These are phyloP conservation scores for Polietes domitor DNA, from an alignment of 2,888 invertebrate species.

Conservation along the genomic window DNA sequence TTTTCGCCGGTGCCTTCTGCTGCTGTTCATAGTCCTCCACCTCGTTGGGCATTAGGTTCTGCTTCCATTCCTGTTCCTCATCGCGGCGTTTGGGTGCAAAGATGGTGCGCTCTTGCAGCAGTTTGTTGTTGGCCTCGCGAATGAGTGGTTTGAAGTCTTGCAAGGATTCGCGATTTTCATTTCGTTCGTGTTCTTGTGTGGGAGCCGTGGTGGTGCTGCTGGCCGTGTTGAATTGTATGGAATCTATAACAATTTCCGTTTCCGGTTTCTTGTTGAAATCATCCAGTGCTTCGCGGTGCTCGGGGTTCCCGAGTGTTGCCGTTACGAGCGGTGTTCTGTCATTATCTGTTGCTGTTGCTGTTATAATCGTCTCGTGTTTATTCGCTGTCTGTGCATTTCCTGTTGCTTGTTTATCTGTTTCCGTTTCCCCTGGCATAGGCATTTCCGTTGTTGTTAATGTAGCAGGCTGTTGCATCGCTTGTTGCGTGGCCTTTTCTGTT, in stretches of 20 bases:
- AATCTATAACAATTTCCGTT: constrained; percentile 10
- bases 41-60: constrained; percentile 75
- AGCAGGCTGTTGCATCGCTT: constrained; percentile 61
- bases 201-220: background rate
- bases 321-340: constrained; percentile 9
- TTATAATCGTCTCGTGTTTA: constrained; percentile 45
- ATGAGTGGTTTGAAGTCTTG: constrained; percentile 78
- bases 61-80: constrained; percentile 69
- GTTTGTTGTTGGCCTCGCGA: constrained; percentile 74
- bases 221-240: background rate
- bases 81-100: constrained; percentile 69
- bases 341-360: constrained; percentile 41
- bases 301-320: background rate
- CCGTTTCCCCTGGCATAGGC: constrained; percentile 66
- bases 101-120: constrained; percentile 74
- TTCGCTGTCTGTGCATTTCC: constrained; percentile 48
- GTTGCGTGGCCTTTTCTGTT: constrained; percentile 56
- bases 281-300: background rate
- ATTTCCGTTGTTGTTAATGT: constrained; percentile 66
- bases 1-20: constrained; percentile 13
- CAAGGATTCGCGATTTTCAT: constrained; percentile 31
- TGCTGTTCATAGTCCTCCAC: constrained; percentile 66
- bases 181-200: background rate
- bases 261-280: background rate
- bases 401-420: constrained; percentile 56